These are phyloP conservation scores for Invenusta paracnida DNA, from an alignment of 2,888 invertebrate species.

Conservation along the genomic window DNA sequence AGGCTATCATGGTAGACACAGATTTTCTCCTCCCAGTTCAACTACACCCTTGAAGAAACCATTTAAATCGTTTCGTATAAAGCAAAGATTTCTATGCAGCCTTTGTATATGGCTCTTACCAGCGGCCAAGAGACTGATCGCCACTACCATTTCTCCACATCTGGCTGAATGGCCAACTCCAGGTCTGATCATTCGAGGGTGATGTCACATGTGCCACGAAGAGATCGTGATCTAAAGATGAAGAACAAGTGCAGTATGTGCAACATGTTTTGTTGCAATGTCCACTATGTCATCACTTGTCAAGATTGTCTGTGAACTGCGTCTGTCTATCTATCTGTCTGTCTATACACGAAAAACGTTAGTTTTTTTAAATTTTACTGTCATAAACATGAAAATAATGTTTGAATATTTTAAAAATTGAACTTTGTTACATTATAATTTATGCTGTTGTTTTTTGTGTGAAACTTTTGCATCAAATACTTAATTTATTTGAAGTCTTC, in stretches of 20 bases:
- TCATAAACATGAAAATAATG: neutral
- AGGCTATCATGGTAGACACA: no score
- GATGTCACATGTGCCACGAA: conserved; percentile 2
- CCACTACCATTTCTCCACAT: neutral
- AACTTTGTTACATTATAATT: neutral
- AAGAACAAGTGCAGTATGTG: conserved; percentile 28
- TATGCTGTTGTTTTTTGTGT: neutral
- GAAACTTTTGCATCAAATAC: neutral
- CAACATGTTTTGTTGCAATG: neutral
- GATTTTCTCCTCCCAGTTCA: no score
- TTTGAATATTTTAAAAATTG: neutral
- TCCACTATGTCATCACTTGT: neutral
- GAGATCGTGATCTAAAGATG: conserved; percentile 19
- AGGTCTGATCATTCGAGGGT: conserved; percentile 19
- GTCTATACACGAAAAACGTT: no score
- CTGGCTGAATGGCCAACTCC: neutral
- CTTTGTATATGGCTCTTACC: conserved; percentile 11
- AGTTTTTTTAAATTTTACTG: no score
- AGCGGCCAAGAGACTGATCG: neutral
- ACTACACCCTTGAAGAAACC: no score
- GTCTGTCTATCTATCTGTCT: no score
- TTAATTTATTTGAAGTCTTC: neutral
- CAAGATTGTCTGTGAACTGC: conserved; percentile 14
- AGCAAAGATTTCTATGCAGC: neutral
- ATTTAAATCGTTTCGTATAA: no score